phyloP scores from a whole-genome alignment of 1,140 invertebrate species.

The Tetramorium simillimum region DNA sequence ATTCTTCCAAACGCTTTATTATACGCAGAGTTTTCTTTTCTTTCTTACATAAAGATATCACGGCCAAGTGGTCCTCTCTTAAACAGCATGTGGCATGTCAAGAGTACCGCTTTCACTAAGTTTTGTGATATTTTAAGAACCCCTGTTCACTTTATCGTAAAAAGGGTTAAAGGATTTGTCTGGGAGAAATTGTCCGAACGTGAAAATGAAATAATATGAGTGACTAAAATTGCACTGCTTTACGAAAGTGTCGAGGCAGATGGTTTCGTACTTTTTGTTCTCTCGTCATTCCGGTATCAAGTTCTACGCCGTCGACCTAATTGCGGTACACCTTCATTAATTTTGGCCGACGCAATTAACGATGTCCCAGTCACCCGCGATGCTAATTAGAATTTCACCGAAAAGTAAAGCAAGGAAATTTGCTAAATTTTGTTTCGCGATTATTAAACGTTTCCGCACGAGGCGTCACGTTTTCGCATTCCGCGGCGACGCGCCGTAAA shows the following conservation, averaged over 20 bases:
- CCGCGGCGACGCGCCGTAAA: not conserved
- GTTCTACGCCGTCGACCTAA: slow-evolving; percentile 14
- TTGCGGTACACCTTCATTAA: slow-evolving; percentile 26
- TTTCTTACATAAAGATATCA: slow-evolving; percentile 7
- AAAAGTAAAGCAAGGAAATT: slow-evolving; percentile 2
- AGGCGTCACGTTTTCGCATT: not conserved
- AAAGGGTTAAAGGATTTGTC: slow-evolving; percentile 35
- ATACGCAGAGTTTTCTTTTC: not conserved
- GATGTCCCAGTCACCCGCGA: not conserved
- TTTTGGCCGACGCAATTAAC: slow-evolving; percentile 31
- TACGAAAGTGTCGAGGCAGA: not conserved
- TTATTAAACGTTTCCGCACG: slow-evolving; percentile 21
- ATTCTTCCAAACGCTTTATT: slow-evolving; percentile 2
- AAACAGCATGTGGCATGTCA: slow-evolving; percentile 38
- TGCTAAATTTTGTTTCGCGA: slow-evolving; percentile 16
- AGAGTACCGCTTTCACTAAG: slow-evolving; percentile 11
- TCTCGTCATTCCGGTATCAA: not conserved
- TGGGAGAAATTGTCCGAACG: not conserved
- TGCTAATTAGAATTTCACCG: slow-evolving; percentile 36
- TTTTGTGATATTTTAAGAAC: slow-evolving; percentile 27
- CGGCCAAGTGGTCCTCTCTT: not conserved
- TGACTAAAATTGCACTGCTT: slow-evolving; percentile 1
- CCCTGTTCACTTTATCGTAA: not conserved
- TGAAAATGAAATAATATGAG: slow-evolving; percentile 39
- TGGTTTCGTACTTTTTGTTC: not conserved